phyloP scores from a whole-genome alignment of 2,888 invertebrate species.

The Octonoba sinensis region DNA sequence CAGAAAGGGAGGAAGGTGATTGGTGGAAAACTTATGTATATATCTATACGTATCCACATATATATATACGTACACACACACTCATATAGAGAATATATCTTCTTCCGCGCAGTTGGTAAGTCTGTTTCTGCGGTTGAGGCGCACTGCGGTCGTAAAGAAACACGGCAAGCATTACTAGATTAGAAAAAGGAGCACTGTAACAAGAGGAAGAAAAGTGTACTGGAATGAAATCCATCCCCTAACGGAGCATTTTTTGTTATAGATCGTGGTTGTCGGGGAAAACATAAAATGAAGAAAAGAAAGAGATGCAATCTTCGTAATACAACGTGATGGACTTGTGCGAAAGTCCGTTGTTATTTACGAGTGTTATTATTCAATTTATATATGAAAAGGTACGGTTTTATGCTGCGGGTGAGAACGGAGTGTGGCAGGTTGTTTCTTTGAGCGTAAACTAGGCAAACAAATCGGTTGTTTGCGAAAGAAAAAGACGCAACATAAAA shows the following conservation, averaged over 20 bases:
- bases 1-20: constrained; percentile 2
- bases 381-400: constrained; percentile 5
- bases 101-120: constrained; percentile 40
- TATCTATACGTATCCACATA: no score
- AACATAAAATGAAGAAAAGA: constrained; percentile 26
- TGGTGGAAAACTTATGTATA: constrained; percentile 32
- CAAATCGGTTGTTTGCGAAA: neutral
- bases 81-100: constrained; percentile 32
- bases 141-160: constrained; percentile 10
- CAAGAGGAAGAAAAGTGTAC: constrained; percentile 4
- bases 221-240: constrained; percentile 33
- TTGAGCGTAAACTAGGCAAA: constrained; percentile 1
- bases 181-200: constrained; percentile 38
- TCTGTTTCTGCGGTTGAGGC: constrained; percentile 21
- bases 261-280: constrained; percentile 38
- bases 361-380: constrained; percentile 20
- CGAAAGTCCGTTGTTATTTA: constrained; percentile 38
- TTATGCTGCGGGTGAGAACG: neutral
- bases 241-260: constrained; percentile 23
- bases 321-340: constrained; percentile 41
- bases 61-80: no score
- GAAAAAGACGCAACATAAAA: constrained; percentile 2
- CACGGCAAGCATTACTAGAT: constrained; percentile 47
- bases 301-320: constrained; percentile 35
- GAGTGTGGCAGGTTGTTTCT: neutral